These are phyloP conservation scores for Rallus crepitans DNA, from an alignment of 2,797 vertebrate species.

Conservation along the genomic window DNA sequence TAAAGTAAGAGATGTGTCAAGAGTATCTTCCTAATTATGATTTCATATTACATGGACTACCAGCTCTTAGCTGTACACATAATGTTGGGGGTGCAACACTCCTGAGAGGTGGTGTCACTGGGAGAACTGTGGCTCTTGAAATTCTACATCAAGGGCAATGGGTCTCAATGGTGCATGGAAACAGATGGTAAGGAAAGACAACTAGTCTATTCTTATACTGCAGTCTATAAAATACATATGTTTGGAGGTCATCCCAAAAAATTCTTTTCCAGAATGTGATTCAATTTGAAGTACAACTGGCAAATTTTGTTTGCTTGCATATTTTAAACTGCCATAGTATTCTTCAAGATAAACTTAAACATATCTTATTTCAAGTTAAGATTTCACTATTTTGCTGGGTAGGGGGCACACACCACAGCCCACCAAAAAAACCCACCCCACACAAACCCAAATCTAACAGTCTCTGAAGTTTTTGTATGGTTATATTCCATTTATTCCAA, in stretches of 20 bases:
- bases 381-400: background rate
- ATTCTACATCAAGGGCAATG: background rate
- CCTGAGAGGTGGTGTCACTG: background rate
- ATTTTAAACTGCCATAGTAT: background rate
- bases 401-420: no score
- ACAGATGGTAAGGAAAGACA: background rate
- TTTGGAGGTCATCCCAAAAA: background rate
- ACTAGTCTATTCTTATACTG: background rate
- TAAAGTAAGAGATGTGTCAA: background rate
- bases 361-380: background rate
- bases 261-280: background rate
- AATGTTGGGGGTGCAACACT: background rate
- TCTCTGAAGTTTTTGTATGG: background rate
- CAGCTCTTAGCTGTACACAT: background rate
- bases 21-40: background rate
- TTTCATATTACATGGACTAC: background rate
- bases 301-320: background rate
- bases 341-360: background rate
- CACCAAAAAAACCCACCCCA: no score
- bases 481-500: background rate
- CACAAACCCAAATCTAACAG: background rate
- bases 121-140: background rate
- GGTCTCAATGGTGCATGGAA: background rate
- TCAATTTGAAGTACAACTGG: background rate
- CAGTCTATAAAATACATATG: background rate